phyloP scores from a whole-genome alignment of 2,797 vertebrate genomes.

The Poecilia gillii region DNA sequence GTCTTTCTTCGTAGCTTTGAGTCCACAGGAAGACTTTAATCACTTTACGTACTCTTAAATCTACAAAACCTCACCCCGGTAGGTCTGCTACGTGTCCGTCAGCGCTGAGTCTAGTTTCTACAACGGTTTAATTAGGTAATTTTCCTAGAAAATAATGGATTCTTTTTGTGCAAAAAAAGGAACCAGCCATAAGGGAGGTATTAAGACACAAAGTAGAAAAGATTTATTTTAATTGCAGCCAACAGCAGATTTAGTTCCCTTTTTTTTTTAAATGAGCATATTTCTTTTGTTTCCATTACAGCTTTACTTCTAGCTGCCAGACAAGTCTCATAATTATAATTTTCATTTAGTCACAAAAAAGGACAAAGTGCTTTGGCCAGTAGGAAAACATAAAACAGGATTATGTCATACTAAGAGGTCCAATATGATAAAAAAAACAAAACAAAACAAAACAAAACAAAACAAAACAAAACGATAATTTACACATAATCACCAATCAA shows the following conservation, averaged over 20 bases:
- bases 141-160: neutral
- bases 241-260: constrained; percentile 35
- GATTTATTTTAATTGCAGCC: constrained; percentile 22
- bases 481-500: constrained; percentile 49
- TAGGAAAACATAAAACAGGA: constrained; percentile 68
- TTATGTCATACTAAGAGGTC: constrained; percentile 66
- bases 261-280: neutral
- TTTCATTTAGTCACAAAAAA: constrained; percentile 63
- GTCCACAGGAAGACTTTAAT: neutral
- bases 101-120: neutral
- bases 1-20: neutral
- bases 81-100: neutral
- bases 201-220: constrained; percentile 24
- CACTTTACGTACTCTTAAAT: neutral
- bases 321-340: constrained; percentile 48
- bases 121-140: neutral
- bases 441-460: neutral
- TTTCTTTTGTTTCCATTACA: constrained; percentile 13
- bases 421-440: constrained; percentile 59
- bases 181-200: constrained; percentile 17
- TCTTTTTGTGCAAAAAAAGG: neutral
- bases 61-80: neutral
- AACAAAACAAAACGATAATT: constrained; percentile 28
- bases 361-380: constrained; percentile 59
- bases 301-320: constrained; percentile 47